phyloP scores from a whole-genome alignment of 2,888 invertebrate genomes.

The Melanophora roralis region DNA sequence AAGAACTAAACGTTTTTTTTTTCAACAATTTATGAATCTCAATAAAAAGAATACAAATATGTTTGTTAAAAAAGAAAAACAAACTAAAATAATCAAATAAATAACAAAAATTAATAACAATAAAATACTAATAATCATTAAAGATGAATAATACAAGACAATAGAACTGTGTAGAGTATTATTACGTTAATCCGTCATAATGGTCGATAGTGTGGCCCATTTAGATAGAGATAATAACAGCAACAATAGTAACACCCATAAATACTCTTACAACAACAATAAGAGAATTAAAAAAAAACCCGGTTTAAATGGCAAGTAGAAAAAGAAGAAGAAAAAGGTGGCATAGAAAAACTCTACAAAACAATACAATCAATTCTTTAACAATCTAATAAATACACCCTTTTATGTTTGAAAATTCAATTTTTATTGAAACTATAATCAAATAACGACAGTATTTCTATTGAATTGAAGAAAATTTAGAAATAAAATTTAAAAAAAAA shows the following conservation, averaged over 20 bases:
- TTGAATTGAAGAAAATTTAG: constrained; percentile 25
- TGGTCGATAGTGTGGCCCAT: constrained; percentile 49
- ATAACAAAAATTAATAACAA: constrained; percentile 42
- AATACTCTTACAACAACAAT: neutral
- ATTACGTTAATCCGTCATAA: constrained; percentile 56
- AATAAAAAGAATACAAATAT: neutral
- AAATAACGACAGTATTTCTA: constrained; percentile 4
- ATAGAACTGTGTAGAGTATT: constrained; percentile 37
- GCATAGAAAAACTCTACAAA: neutral
- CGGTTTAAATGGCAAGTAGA: neutral
- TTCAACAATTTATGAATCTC: constrained; percentile 1
- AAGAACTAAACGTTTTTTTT: too few relatives aligned
- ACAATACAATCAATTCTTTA: constrained; percentile 22
- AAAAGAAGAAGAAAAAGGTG: neutral
- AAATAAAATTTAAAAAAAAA: neutral
- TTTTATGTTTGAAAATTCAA: neutral
- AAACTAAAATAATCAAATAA: constrained; percentile 24
- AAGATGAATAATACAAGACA: constrained; percentile 25
- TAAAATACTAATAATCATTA: constrained; percentile 45
- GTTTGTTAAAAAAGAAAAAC: too few relatives aligned
- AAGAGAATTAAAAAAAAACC: neutral
- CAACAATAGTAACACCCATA: neutral
- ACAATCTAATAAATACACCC: neutral
- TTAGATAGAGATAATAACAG: constrained; percentile 24
- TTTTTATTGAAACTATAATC: constrained; percentile 1